Evolutionary conservation across 2,113 vertebrate species (phyloP).

Genomic region (Macquaria australasica): DNA sequence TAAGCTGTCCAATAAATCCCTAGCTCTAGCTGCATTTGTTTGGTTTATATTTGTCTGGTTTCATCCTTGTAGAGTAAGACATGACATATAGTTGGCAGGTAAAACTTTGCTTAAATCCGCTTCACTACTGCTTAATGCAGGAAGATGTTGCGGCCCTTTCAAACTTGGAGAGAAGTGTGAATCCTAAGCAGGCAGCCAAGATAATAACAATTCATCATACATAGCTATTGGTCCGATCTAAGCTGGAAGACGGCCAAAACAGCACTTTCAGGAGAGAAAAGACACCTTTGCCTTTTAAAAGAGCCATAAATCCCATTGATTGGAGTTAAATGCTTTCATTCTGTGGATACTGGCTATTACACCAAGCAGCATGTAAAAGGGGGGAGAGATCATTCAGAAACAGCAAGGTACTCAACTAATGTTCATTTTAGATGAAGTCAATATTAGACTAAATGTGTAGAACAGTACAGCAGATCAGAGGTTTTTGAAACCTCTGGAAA

Average conservation of each 20-base stretch:
- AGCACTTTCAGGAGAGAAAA: constrained; percentile 81
- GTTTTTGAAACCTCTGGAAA: constrained; percentile 53
- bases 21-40: constrained; percentile 41
- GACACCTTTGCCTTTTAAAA: constrained; percentile 83
- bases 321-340: constrained; percentile 82
- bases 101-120: constrained; percentile 59
- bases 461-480: constrained; percentile 49
- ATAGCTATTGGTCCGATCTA: constrained; percentile 66
- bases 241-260: constrained; percentile 81
- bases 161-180: constrained; percentile 66
- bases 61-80: constrained; percentile 49
- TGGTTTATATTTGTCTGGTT: constrained; percentile 64
- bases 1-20: constrained; percentile 44
- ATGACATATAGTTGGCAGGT: constrained; percentile 57
- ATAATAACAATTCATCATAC: constrained; percentile 82
- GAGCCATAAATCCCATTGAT: constrained; percentile 82
- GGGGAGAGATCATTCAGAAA: constrained; percentile 76
- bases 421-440: constrained; percentile 79
- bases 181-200: constrained; percentile 70
- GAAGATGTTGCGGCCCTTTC: constrained; percentile 56
- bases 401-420: constrained; percentile 76
- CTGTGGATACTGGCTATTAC: constrained; percentile 78
- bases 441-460: constrained; percentile 67
- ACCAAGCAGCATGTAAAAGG: constrained; percentile 73
- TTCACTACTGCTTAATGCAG: constrained; percentile 57